Conservation (phyloP, 2,888 invertebrate genomes). For the Panopea generosa region DNA sequence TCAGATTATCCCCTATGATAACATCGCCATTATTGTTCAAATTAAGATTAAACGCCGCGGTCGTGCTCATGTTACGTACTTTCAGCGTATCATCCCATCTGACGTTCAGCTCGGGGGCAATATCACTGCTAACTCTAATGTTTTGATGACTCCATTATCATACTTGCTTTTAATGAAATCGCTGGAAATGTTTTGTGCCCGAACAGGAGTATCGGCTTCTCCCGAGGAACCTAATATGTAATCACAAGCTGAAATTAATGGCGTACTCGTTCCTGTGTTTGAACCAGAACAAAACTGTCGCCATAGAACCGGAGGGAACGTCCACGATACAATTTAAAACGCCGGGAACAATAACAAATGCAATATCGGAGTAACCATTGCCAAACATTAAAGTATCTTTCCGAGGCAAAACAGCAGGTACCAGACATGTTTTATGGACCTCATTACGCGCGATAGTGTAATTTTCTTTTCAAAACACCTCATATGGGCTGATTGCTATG, state of each 20-base stretch:
- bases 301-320: slow-evolving; percentile 8
- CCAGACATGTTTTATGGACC: slow-evolving; percentile 18
- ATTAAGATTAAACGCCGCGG: not conserved
- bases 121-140: slow-evolving; percentile 40
- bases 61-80: slow-evolving; percentile 29
- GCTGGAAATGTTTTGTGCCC: slow-evolving; percentile 38
- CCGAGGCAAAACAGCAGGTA: slow-evolving; percentile 37
- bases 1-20: slow-evolving; percentile 16
- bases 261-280: slow-evolving; percentile 29
- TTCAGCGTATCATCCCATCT: slow-evolving; percentile 38
- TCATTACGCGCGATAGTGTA: slow-evolving; percentile 46
- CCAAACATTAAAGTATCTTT: slow-evolving; percentile 53
- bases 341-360: not conserved
- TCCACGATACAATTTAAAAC: not conserved
- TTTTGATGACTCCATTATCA: slow-evolving; percentile 61
- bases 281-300: slow-evolving; percentile 34
- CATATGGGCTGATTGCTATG: slow-evolving; percentile 35
- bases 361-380: slow-evolving; percentile 10
- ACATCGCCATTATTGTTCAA: slow-evolving; percentile 31
- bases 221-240: slow-evolving; percentile 31
- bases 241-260: slow-evolving; percentile 56
- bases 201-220: slow-evolving; percentile 40
- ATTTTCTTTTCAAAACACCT: slow-evolving; percentile 48
- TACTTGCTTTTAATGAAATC: slow-evolving; percentile 54
- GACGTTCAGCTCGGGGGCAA: slow-evolving; percentile 48